Base-by-base conservation (phyloP, 2,797 vertebrate species). In the Enteromius mattozi region DNA sequence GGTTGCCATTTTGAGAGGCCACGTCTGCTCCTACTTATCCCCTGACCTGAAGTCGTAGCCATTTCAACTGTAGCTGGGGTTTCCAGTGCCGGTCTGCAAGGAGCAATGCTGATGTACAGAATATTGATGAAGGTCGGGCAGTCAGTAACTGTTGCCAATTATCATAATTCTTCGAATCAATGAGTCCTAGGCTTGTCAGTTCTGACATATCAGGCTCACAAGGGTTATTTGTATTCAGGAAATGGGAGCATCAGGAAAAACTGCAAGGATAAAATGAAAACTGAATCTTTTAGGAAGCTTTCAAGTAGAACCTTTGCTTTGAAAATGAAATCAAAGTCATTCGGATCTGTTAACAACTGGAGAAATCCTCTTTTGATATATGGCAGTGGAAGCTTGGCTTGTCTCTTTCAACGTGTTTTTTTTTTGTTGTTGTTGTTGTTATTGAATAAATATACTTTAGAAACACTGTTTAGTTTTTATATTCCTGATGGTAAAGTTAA, bases 111-210 rank as follows among this genome's bases (percentile, higher is more conserved):
- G 74, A 78, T 77, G 63, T 77, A 68, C 72, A 78, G 82, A 84
- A 84, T 84, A 78, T 84, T 78, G 82, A 84, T 78, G 74, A 78
- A 78, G 66, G 76, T 54, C 8, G 42, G 40, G 76, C 40, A 84
- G 83, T 71, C 54, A 37, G 66, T 79, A 61, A 71, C 82, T 47
- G 49, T 47, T 37, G 66, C 51, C 68, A 84, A 84, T 84, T 84
- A 84, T 79, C 76, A 79, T 84, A 84, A 71, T 79, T 78, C 76
- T 40, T 35, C 30, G 6, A 69, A 78, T 84, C 75, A 45, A 45
- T 71, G 74, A 84, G 68, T 5, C 40, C 77, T 78, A 40, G 66
- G 66, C 65, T 79, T 79, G 82, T 70, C 76, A 78, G 40, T 79
- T 84, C 40, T 70, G 82, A 84, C 75, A 78, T 61, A 42, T 78